These are phyloP conservation scores for Mustelus asterias DNA, from an alignment of 2,113 vertebrate genomes.

Conservation along the genomic window DNA sequence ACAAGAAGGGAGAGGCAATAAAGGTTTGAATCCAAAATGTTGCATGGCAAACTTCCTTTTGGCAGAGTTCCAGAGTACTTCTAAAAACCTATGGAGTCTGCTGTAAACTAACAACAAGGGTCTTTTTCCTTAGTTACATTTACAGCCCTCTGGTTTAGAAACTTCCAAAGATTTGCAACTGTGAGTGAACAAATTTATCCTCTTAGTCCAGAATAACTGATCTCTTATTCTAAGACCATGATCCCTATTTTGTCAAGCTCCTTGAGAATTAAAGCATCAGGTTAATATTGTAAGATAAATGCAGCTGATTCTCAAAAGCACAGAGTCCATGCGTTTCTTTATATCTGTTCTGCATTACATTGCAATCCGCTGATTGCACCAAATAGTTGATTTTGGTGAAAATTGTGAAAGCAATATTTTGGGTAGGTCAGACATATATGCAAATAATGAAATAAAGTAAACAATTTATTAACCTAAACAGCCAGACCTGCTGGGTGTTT, in stretches of 20 bases:
- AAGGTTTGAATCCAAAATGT: not conserved
- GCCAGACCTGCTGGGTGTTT: no score
- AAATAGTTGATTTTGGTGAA: no score
- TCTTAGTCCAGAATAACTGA: not conserved
- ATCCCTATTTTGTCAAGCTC: not conserved
- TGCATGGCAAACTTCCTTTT: not conserved
- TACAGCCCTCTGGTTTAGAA: not conserved
- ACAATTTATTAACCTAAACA: not conserved
- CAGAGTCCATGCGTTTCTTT: no score
- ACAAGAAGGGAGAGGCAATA: no score
- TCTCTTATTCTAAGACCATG: not conserved
- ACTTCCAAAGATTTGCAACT: not conserved
- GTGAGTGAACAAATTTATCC: not conserved
- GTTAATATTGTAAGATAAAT: no score
- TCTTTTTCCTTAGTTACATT: not conserved
- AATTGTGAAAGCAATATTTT: no score
- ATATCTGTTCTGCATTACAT: no score
- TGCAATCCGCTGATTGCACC: no score
- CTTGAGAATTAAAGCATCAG: no score
- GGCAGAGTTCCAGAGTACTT: not conserved
- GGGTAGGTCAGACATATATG: no score
- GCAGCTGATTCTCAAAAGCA: no score
- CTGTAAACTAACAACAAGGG: not conserved
- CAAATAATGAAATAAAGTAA: not conserved
- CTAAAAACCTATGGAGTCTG: not conserved